Evolutionary conservation across 2,113 vertebrate genomes (phyloP), one percentile per base, ranked within the genome.

Genomic region (Micromys minutus): DNA sequence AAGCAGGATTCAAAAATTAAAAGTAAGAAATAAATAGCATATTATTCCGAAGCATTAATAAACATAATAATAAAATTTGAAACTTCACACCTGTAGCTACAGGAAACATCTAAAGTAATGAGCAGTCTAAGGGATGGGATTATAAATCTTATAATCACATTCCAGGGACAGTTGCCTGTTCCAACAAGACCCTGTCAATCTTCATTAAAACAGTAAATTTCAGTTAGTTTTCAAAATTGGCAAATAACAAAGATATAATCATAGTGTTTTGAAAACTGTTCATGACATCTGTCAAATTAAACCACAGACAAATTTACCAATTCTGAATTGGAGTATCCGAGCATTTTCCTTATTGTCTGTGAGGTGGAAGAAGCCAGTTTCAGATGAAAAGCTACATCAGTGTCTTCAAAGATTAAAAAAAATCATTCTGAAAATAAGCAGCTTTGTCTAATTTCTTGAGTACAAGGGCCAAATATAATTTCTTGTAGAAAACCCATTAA

Each of bases 141-240:
- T 87, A 79, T 57, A 89, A 81, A 87, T 77, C 47, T 79, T 19
- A 84, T 31, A 96, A 52, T 75, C 29, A 71, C 22, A 94, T 52
- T 89, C 52, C 6, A 72, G 50, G 39, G 75, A 84, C 91, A 88
- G 87, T 94, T 95, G n/a, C 12, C 3, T 89, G 31, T 5, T 11
- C 13, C 12, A 69, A 79, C 5, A 87, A 90, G 94, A 96, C 80
- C 83, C 65, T 2, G 74, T 85, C 24, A 22, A 79, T 90, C 15
- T 93, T 5, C 52, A 55, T 95, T 89, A 91, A 94, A 95, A 36
- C 29, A 87, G 45, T 89, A 90, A 91, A 50, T 89, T 91, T 93
- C 12, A 94, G 19, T 65, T 65, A 63, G 26, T 88, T 95, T 91
- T 91, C 17, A 81, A 97, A 96, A 85, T 55, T 92, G n/a, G 5